A percentile compares a stretch with the other conserved stretches of the same genome.
phyloP scores from a whole-genome alignment of 2,113 vertebrate genomes.

The Osmerus mordax region DNA sequence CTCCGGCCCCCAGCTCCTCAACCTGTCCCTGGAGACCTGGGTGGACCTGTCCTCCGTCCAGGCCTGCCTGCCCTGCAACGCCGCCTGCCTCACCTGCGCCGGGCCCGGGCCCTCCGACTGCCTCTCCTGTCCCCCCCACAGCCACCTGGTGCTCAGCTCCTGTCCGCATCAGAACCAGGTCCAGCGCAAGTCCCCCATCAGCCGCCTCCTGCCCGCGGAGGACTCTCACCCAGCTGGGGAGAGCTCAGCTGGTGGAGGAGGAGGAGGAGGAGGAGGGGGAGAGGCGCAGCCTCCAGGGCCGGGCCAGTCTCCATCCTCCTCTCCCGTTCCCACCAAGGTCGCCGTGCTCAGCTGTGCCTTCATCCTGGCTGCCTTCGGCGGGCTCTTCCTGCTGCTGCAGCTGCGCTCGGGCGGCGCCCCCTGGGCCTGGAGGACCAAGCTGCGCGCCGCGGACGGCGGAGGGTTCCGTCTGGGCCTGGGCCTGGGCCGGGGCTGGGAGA shows the following conservation, averaged over 20 bases:
- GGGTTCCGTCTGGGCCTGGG: conserved; percentile 59
- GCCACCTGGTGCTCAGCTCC: conserved; percentile 79
- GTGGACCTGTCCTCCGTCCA: conserved; percentile 82
- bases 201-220: conserved; percentile 33
- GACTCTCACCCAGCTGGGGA: conserved; percentile 8
- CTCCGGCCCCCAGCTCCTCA: conserved; percentile 72
- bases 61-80: conserved; percentile 86
- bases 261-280: neutral
- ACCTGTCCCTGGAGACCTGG: conserved; percentile 83
- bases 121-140: conserved; percentile 86
- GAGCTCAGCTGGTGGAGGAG: conserved; percentile 21
- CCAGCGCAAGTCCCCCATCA: conserved; percentile 80
- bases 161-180: conserved; percentile 91
- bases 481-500: conserved; percentile 52
- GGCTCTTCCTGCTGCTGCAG: conserved; percentile 87
- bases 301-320: conserved; percentile 47
- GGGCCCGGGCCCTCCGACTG: conserved; percentile 79
- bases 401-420: conserved; percentile 75
- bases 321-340: conserved; percentile 73
- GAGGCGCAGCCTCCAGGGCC: conserved; percentile 33
- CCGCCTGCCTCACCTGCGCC: conserved; percentile 83
- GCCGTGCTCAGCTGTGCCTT: conserved; percentile 88
- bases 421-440: conserved; percentile 80
- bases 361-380: conserved; percentile 80
- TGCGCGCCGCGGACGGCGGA: conserved; percentile 75